A percentile compares a stretch with the other conserved stretches of the same genome.
Evolutionary conservation across 2,888 invertebrate genomes (phyloP).

Genomic region (Tachina lurida): DNA sequence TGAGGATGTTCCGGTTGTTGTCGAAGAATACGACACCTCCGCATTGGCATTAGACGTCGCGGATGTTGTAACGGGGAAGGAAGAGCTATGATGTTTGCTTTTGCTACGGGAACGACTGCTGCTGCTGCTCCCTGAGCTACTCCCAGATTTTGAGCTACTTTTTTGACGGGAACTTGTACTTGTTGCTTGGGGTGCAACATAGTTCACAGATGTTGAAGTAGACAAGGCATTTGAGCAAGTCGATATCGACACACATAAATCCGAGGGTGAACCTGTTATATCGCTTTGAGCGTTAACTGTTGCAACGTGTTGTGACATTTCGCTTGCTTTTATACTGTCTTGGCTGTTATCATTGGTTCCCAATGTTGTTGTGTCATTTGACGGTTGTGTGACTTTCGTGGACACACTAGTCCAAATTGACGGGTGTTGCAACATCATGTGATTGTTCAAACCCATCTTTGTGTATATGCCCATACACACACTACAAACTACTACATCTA

Average conservation of each 20-base stretch:
- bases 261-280: slow-evolving; percentile 71
- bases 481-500: slow-evolving; percentile 91
- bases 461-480: slow-evolving; percentile 90
- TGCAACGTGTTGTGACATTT: slow-evolving; percentile 77
- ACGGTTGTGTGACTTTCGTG: slow-evolving; percentile 72
- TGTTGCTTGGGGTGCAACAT: slow-evolving; percentile 79
- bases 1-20: slow-evolving; percentile 48
- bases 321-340: slow-evolving; percentile 72
- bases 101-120: slow-evolving; percentile 78
- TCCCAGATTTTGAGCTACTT: slow-evolving; percentile 77
- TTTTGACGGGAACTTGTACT: slow-evolving; percentile 83
- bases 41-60: slow-evolving; percentile 65
- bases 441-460: slow-evolving; percentile 90
- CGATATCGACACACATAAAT: slow-evolving; percentile 72
- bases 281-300: slow-evolving; percentile 75
- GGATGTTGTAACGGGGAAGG: slow-evolving; percentile 58
- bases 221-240: slow-evolving; percentile 73
- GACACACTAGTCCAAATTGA: slow-evolving; percentile 77
- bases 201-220: slow-evolving; percentile 72
- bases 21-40: slow-evolving; percentile 64
- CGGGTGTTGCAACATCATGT: slow-evolving; percentile 86
- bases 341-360: slow-evolving; percentile 73
- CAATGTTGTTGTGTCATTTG: slow-evolving; percentile 53
- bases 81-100: slow-evolving; percentile 70
- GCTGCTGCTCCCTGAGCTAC: slow-evolving; percentile 74